A percentile compares a stretch with the other conserved stretches of the same genome.
Evolutionary conservation across 2,888 invertebrate species (phyloP).

Genomic region (Plemyria rubiginata): DNA sequence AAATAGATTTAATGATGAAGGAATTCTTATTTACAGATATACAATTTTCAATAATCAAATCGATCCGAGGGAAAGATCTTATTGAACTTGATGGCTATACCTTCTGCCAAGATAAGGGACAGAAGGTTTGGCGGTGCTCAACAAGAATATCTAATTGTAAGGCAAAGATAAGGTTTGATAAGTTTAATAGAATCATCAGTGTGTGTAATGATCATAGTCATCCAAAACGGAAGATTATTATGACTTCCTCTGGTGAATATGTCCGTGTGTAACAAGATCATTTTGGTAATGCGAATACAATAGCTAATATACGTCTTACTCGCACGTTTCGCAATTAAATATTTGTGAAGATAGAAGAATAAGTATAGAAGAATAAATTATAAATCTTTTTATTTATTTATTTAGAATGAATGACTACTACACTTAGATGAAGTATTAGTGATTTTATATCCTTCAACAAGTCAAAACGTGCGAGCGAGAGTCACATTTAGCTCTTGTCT

Average conservation of each 20-base stretch:
- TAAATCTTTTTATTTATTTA: no score
- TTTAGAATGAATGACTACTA: no score
- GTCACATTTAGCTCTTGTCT: no score
- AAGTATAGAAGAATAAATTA: no score
- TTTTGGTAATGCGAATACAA: neutral
- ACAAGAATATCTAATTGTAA: constrained; percentile 17
- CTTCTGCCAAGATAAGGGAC: constrained; percentile 9
- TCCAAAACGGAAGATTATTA: constrained; percentile 6
- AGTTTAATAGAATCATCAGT: neutral
- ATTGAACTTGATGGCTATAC: constrained; percentile 28
- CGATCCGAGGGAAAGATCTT: constrained; percentile 45
- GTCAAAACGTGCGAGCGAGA: no score
- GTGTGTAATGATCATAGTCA: constrained; percentile 17
- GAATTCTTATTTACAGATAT: neutral
- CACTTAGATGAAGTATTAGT: no score
- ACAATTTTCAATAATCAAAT: constrained; percentile 31
- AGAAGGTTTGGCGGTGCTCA: constrained; percentile 25
- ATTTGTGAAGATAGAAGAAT: no score
- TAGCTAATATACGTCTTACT: no score
- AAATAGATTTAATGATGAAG: no score
- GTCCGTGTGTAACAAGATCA: neutral
- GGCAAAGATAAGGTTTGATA: constrained; percentile 16
- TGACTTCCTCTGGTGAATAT: constrained; percentile 12
- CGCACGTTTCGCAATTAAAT: no score
- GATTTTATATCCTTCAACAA: no score